Evolutionary conservation across 2,113 vertebrate genomes (phyloP).

Genomic region (Diadophis punctatus): DNA sequence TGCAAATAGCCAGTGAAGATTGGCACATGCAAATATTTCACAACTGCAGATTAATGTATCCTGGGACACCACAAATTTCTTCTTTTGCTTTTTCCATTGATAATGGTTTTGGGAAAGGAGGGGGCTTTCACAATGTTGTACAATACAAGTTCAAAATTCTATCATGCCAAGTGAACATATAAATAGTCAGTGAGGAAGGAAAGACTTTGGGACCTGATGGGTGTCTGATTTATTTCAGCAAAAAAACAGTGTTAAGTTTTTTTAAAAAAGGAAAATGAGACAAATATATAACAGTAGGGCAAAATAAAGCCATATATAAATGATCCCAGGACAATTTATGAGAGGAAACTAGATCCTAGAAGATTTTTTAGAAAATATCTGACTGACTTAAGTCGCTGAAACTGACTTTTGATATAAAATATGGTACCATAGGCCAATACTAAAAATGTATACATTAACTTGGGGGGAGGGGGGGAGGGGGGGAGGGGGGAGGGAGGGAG

Average conservation of each 20-base stretch:
- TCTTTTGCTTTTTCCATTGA: not conserved
- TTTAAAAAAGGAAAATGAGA: not conserved
- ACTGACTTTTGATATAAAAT: not conserved
- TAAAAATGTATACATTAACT: constrained; percentile 20
- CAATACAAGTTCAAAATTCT: not conserved
- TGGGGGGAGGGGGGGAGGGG: not conserved
- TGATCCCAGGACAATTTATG: not conserved
- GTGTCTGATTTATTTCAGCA: not conserved
- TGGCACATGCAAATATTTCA: not conserved
- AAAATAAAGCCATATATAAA: not conserved
- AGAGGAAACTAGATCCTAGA: not conserved
- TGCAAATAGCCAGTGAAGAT: constrained; percentile 51
- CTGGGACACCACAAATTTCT: fast-evolving
- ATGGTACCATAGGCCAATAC: constrained; percentile 37
- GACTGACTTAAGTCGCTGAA: not conserved
- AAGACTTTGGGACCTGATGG: not conserved
- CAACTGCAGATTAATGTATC: fast-evolving
- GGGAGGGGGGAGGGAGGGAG: no score
- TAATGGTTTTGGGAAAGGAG: fast-evolving
- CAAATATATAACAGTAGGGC: not conserved
- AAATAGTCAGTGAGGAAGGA: not conserved
- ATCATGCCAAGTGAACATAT: not conserved
- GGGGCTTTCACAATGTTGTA: not conserved
- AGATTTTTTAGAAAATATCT: not conserved
- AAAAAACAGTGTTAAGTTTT: not conserved